Evolutionary conservation across 2,113 vertebrate species (phyloP).

Genomic region (Microcebus lehilahytsara): DNA sequence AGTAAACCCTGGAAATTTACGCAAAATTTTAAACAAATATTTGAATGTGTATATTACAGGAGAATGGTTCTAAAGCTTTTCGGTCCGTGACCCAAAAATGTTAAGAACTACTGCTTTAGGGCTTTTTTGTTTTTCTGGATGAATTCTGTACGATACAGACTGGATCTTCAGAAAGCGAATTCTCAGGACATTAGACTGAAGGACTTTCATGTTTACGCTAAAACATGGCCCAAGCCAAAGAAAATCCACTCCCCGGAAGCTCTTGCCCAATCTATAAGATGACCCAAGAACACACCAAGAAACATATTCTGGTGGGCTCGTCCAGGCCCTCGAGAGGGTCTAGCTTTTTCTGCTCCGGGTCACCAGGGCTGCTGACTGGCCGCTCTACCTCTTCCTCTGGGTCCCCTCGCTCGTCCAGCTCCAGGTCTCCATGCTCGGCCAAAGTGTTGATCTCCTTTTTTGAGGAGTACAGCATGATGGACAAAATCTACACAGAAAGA

Average conservation of each 20-base stretch:
- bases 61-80: background rate
- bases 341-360: slow-evolving; percentile 87
- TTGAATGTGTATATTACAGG: background rate
- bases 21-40: background rate
- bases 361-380: slow-evolving; percentile 81
- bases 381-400: slow-evolving; percentile 89
- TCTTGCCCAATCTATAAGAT: background rate
- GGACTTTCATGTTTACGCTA: background rate
- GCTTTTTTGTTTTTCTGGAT: background rate
- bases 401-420: slow-evolving; percentile 85
- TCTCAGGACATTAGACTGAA: slow-evolving; percentile 8
- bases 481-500: slow-evolving; percentile 87
- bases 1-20: background rate
- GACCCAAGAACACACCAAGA: slow-evolving; percentile 88
- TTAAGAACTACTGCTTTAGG: background rate
- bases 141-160: background rate
- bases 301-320: slow-evolving; percentile 97
- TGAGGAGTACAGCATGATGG: slow-evolving; percentile 97
- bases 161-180: background rate
- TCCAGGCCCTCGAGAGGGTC: slow-evolving; percentile 96
- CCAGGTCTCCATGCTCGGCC: slow-evolving; percentile 86
- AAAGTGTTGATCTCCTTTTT: slow-evolving; percentile 93
- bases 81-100: background rate
- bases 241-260: background rate
- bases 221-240: background rate